phyloP scores from a whole-genome alignment of 1,140 invertebrate species.

The Drosophila tsacasi region DNA sequence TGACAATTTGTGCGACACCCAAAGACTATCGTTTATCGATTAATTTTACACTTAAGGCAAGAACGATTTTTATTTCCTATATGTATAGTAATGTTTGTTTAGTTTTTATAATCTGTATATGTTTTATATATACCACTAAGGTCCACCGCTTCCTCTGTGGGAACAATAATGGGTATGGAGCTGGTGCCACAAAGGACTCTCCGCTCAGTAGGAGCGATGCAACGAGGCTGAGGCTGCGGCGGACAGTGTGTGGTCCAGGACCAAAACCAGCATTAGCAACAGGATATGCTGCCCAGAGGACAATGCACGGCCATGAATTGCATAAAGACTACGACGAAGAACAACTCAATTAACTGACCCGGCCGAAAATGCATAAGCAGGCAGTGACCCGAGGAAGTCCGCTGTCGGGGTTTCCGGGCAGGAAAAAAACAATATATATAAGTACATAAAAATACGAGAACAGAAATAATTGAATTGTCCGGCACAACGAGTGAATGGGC shows the following conservation, averaged over 20 bases:
- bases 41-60: not conserved
- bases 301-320: conserved; percentile 76
- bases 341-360: conserved; percentile 74
- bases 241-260: conserved; percentile 65
- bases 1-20: conserved; percentile 55
- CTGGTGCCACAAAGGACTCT: conserved; percentile 10
- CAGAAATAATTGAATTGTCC: conserved; percentile 45
- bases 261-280: conserved; percentile 45
- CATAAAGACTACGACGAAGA: conserved; percentile 57
- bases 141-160: conserved; percentile 4
- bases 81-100: not conserved
- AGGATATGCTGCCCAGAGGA: conserved; percentile 64
- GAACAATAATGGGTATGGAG: not conserved
- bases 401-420: conserved; percentile 62
- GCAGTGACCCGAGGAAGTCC: conserved; percentile 52
- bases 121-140: not conserved
- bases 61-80: too few species aligned
- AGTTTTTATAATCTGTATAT: not conserved
- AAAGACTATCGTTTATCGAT: conserved; percentile 35
- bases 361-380: conserved; percentile 59
- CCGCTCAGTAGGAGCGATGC: conserved; percentile 23
- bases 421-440: conserved; percentile 3
- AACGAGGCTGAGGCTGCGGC: conserved; percentile 6
- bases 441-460: not conserved
- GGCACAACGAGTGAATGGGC: conserved; percentile 9